These are phyloP conservation scores for Sialia sialis DNA, from an alignment of 2,113 vertebrate species.

Conservation along the genomic window DNA sequence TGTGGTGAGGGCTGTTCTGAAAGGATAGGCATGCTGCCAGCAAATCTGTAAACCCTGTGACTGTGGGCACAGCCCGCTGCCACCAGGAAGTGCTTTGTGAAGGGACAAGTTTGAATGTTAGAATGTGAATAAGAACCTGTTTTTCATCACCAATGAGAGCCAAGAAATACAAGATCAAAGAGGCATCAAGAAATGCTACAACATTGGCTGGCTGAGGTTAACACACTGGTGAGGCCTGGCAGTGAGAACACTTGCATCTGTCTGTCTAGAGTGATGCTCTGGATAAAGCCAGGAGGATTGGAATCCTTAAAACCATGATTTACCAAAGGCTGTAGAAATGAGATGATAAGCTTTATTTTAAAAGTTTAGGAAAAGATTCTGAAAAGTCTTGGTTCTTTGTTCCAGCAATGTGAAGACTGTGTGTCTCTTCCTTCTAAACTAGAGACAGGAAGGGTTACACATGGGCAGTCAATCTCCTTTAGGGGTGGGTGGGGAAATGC, in stretches of 20 bases:
- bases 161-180: neutral
- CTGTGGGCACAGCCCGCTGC: fast-evolving
- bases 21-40: fast-evolving
- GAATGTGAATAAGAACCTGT: neutral
- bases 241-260: neutral
- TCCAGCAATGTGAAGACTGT: neutral
- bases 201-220: neutral
- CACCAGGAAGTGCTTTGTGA: neutral
- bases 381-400: neutral
- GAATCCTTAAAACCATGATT: neutral
- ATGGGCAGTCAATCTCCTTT: fast-evolving
- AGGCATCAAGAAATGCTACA: neutral
- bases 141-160: neutral
- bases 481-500: fast-evolving
- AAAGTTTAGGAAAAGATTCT: neutral
- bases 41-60: neutral
- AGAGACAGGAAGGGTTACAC: neutral
- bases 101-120: neutral
- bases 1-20: fast-evolving
- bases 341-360: neutral
- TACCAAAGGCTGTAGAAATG: neutral
- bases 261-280: neutral
- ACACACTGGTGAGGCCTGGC: neutral
- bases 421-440: neutral
- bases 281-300: neutral